phyloP scores from a whole-genome alignment of 2,113 vertebrate genomes.

The Fregetta grallaria region DNA sequence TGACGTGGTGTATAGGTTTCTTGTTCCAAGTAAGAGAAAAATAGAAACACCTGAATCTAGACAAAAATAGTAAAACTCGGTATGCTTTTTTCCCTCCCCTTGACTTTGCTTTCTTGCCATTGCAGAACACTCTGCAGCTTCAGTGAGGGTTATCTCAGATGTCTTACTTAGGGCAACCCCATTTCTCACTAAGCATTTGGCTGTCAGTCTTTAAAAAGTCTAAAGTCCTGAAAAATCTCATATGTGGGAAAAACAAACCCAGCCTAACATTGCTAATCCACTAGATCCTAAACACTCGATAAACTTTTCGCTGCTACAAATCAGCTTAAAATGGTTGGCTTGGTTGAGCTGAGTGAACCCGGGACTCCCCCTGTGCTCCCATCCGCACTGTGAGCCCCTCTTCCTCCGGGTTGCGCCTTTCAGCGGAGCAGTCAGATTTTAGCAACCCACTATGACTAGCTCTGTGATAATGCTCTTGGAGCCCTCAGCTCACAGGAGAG shows the following conservation, averaged over 20 bases:
- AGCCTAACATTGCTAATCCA: not conserved
- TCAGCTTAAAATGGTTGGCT: not conserved
- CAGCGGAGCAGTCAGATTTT: not conserved
- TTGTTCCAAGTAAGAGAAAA: not conserved
- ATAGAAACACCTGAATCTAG: not conserved
- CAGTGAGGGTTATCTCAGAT: not conserved
- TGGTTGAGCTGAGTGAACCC: fast-evolving
- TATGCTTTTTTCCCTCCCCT: not conserved
- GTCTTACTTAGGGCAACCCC: not conserved
- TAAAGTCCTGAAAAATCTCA: not conserved
- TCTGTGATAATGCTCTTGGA: fast-evolving
- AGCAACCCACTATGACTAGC: fast-evolving
- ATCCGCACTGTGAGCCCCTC: not conserved
- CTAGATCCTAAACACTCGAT: not conserved
- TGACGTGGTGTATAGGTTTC: not conserved
- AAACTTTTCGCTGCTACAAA: not conserved
- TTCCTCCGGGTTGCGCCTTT: not conserved
- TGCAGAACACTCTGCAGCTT: not conserved
- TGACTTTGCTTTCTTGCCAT: not conserved
- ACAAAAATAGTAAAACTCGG: not conserved
- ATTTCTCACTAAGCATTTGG: not conserved
- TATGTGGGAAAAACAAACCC: not conserved
- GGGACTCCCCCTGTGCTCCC: fast-evolving
- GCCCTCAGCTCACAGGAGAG: not conserved
- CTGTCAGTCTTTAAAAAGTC: not conserved